Percentiles rank a stretch among this genome's conserved stretches.
phyloP scores from a whole-genome alignment of 2,797 vertebrate genomes.

The Masticophis lateralis region DNA sequence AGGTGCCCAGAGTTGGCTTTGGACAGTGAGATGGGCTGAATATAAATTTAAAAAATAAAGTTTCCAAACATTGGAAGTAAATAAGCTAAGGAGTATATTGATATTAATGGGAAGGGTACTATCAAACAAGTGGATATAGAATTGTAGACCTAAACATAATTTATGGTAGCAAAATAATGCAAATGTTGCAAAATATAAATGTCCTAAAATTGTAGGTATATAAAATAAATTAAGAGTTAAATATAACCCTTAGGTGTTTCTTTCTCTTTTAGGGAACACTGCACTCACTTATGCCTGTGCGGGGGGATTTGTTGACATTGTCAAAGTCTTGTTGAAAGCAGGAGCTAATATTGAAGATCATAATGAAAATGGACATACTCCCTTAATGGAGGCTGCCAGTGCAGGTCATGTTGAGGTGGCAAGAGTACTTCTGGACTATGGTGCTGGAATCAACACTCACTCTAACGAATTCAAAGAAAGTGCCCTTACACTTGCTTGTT shows the following conservation, averaged over 20 bases:
- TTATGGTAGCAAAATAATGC: background rate
- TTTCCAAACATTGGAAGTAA: background rate
- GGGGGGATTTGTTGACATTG: slow-evolving; percentile 96
- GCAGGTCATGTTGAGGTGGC: slow-evolving; percentile 97
- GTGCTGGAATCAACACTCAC: slow-evolving; percentile 98
- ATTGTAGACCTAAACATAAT: background rate
- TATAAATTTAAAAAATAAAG: background rate
- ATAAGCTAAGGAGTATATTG: background rate
- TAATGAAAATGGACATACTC: slow-evolving; percentile 98
- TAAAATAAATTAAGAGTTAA: background rate
- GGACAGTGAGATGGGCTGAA: background rate
- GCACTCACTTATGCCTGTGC: slow-evolving; percentile 97
- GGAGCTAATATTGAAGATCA: slow-evolving; percentile 99
- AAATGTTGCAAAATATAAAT: background rate
- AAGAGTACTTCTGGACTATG: slow-evolving; percentile 94
- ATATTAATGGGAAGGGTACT: background rate
- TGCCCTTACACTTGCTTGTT: slow-evolving; percentile 97
- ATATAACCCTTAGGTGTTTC: background rate
- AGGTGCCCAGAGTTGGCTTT: background rate
- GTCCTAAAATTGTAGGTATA: background rate
- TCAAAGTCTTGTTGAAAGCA: slow-evolving; percentile 96
- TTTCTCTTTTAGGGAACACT: slow-evolving; percentile 85
- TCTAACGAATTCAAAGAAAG: slow-evolving; percentile 99
- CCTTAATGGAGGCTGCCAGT: slow-evolving; percentile 98
- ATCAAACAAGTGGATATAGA: background rate